Evolutionary conservation across 1,140 invertebrate species (phyloP).

Genomic region (Ceratoteleas bidentatus): DNA sequence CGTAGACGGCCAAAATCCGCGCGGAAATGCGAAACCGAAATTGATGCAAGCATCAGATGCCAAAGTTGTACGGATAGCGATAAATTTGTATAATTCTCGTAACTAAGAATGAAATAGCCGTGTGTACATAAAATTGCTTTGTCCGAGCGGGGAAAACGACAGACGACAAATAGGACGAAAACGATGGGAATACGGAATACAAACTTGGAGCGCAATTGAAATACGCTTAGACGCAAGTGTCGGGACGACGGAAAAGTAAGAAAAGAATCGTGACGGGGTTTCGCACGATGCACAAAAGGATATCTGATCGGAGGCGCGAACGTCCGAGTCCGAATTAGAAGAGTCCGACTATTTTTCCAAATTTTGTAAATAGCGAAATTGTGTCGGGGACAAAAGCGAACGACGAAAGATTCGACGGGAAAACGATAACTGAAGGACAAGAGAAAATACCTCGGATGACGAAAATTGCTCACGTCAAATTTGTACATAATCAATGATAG

Average conservation of each 20-base stretch:
- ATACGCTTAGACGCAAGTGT: slow-evolving; percentile 11
- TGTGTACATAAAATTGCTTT: slow-evolving; percentile 14
- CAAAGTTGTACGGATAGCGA: slow-evolving; percentile 29
- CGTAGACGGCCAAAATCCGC: slow-evolving; percentile 1
- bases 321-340: too few species aligned
- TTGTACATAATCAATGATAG: slow-evolving; percentile 53
- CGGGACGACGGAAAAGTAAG: slow-evolving; percentile 2
- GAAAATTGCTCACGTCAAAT: slow-evolving; percentile 50
- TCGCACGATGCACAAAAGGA: too few species aligned
- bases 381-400: slow-evolving; percentile 8
- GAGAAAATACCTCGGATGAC: slow-evolving; percentile 53
- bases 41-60: slow-evolving; percentile 30
- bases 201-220: neutral
- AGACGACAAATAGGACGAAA: neutral
- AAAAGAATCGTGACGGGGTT: slow-evolving; percentile 3
- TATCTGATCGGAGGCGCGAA: too few species aligned
- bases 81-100: slow-evolving; percentile 26
- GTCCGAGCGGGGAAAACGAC: neutral
- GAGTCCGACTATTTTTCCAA: slow-evolving; percentile 49
- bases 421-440: neutral
- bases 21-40: slow-evolving; percentile 15
- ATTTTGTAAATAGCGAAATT: slow-evolving; percentile 47
- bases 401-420: slow-evolving; percentile 1
- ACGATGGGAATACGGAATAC: slow-evolving; percentile 3
- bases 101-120: slow-evolving; percentile 14